These are phyloP conservation scores for Syngnathus rostellatus DNA, from an alignment of 2,797 vertebrate genomes.

Conservation along the genomic window DNA sequence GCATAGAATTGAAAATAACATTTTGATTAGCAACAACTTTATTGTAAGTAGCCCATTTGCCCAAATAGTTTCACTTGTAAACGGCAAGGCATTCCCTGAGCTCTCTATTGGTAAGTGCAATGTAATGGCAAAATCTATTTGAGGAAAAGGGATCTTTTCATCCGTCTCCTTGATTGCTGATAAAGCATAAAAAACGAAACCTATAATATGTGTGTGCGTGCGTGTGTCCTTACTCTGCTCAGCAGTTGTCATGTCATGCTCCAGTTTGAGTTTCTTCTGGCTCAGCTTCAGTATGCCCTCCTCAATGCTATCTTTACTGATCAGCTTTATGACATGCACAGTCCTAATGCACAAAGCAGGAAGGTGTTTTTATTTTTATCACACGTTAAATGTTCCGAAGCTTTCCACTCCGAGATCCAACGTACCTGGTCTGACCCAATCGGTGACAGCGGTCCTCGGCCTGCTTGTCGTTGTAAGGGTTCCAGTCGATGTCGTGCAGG, in stretches of 20 bases:
- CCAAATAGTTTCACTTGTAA: background rate
- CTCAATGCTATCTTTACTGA: conserved; percentile 89
- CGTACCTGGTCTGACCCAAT: conserved; percentile 89
- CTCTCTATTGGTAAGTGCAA: background rate
- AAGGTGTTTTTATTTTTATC: background rate
- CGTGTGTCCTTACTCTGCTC: conserved; percentile 71
- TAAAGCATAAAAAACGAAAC: background rate
- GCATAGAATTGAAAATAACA: background rate
- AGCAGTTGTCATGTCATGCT: conserved; percentile 89
- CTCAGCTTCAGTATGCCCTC: conserved; percentile 86
- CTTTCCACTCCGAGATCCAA: background rate
- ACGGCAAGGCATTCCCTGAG: background rate
- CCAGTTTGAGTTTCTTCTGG: conserved; percentile 88
- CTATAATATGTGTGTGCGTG: background rate
- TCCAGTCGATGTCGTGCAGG: conserved; percentile 94
- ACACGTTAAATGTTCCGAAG: background rate
- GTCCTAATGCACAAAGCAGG: conserved; percentile 45
- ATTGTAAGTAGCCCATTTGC: background rate
- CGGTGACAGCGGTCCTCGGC: conserved; percentile 95
- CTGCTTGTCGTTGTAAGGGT: conserved; percentile 97
- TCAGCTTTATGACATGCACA: conserved; percentile 82
- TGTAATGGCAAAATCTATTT: background rate
- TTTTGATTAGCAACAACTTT: background rate
- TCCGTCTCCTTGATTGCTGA: background rate
- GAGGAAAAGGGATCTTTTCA: background rate